Evolutionary conservation across 1,140 invertebrate species (phyloP).

Genomic region (Pseudoatta argentina): DNA sequence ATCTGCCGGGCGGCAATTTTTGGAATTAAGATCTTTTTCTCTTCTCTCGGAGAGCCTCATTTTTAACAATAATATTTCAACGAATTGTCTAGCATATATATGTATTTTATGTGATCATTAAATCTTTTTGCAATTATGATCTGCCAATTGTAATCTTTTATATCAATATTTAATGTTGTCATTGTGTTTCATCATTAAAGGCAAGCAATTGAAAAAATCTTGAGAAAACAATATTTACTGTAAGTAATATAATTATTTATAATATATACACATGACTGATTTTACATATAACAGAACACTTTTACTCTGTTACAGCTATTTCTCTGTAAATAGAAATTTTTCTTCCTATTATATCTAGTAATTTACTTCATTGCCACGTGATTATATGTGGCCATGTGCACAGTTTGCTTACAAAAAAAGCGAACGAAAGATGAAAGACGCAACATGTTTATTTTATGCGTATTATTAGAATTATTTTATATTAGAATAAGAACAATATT

Average conservation of each 20-base stretch:
- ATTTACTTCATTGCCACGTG: background rate
- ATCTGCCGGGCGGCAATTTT: background rate
- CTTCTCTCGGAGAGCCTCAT: conserved; percentile 29
- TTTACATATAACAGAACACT: background rate
- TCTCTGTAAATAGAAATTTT: background rate
- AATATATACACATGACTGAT: background rate
- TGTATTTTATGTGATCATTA: conserved; percentile 58
- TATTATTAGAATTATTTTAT: background rate
- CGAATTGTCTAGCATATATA: conserved; percentile 45
- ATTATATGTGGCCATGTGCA: background rate
- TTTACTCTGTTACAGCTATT: background rate
- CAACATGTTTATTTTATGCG: conserved; percentile 1
- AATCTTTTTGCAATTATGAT: conserved; percentile 39
- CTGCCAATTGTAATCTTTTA: conserved; percentile 21
- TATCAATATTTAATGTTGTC: conserved; percentile 14
- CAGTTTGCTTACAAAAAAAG: background rate
- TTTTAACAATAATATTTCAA: conserved; percentile 60
- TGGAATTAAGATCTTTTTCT: conserved; percentile 40
- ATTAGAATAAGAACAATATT: background rate
- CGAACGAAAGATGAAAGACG: conserved; percentile 3
- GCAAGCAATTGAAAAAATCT: background rate
- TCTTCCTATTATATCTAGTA: background rate
- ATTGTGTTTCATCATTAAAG: conserved; percentile 10
- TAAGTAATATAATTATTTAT: background rate
- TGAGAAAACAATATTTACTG: conserved; percentile 13